Evolutionary conservation across 2,797 vertebrate genomes (phyloP).

Genomic region (Atherinosoma microstoma): DNA sequence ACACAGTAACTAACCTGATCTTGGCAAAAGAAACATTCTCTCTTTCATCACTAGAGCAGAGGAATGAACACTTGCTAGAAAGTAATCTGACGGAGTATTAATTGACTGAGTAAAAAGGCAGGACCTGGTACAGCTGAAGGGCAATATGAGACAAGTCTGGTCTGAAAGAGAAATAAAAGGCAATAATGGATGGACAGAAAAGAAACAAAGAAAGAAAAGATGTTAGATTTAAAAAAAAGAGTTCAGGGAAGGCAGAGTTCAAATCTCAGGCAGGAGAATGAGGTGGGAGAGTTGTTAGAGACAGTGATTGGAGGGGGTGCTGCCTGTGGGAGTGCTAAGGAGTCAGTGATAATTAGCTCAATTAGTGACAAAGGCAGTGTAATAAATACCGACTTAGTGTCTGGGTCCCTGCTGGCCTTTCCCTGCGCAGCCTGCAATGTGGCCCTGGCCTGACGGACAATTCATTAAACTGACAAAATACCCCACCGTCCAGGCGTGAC

Average conservation of each 20-base stretch:
- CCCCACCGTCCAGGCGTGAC: constrained; percentile 99
- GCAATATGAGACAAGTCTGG: constrained; percentile 15
- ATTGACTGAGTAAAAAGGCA: constrained; percentile 15
- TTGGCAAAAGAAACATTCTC: constrained; percentile 9
- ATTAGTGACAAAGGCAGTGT: constrained; percentile 99
- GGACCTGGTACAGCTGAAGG: neutral
- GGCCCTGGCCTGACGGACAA: constrained; percentile 99
- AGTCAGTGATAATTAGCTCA: constrained; percentile 99
- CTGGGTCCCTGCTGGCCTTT: constrained; percentile 99
- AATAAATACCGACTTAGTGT: constrained; percentile 99
- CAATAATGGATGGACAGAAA: constrained; percentile 20
- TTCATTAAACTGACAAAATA: constrained; percentile 99
- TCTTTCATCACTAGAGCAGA: constrained; percentile 5
- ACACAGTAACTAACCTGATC: constrained; percentile 5
- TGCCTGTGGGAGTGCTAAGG: constrained; percentile 94
- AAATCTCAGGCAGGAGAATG: constrained; percentile 82
- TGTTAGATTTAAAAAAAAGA: constrained; percentile 38
- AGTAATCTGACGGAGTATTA: constrained; percentile 1
- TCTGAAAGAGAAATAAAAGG: constrained; percentile 10
- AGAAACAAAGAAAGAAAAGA: constrained; percentile 47
- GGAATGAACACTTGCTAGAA: neutral
- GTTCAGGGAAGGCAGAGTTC: constrained; percentile 71
- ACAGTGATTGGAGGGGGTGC: constrained; percentile 72
- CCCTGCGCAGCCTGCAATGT: constrained; percentile 92
- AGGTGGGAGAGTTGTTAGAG: constrained; percentile 69